These are phyloP conservation scores for Caenorhabditis uteleia DNA, from an alignment of 2,888 invertebrate genomes.

Conservation along the genomic window DNA sequence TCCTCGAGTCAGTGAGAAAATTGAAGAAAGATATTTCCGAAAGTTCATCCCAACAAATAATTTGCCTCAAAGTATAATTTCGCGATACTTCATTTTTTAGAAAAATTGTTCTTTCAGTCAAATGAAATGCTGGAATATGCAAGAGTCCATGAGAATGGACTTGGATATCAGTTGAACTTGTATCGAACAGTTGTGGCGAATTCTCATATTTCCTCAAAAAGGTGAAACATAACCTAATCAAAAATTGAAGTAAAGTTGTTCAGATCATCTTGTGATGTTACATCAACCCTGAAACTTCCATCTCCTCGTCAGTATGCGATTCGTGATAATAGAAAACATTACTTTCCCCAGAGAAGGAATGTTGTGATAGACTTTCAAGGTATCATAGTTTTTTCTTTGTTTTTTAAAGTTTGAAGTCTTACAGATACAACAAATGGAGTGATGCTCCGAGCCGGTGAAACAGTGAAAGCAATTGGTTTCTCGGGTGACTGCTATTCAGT, in stretches of 20 bases:
- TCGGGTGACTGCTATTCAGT: constrained; percentile 46
- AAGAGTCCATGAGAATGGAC: constrained; percentile 34
- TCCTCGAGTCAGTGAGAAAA: constrained; percentile 32
- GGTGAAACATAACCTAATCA: no score
- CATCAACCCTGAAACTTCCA: constrained; percentile 7
- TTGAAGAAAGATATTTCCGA: constrained; percentile 37
- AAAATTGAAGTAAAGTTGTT: neutral
- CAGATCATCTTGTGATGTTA: neutral
- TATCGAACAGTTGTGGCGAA: constrained; percentile 53
- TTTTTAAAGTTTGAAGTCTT: neutral
- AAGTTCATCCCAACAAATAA: constrained; percentile 31
- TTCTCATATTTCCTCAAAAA: constrained; percentile 21
- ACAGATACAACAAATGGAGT: constrained; percentile 44
- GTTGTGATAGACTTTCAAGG: constrained; percentile 47
- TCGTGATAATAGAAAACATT: constrained; percentile 39
- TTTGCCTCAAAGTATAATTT: constrained; percentile 35
- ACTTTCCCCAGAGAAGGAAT: constrained; percentile 43
- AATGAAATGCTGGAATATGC: constrained; percentile 44
- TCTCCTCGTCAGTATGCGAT: constrained; percentile 37
- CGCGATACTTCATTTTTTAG: neutral
- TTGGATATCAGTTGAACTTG: constrained; percentile 36
- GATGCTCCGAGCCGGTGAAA: constrained; percentile 43
- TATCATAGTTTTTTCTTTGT: constrained; percentile 6
- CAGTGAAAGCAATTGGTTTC: constrained; percentile 46
- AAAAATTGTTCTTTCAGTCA: constrained; percentile 18